Percentiles rank a stretch among this genome's conserved stretches.
Conservation (phyloP, 2,797 vertebrate species). For the Acropternis orthonyx region DNA sequence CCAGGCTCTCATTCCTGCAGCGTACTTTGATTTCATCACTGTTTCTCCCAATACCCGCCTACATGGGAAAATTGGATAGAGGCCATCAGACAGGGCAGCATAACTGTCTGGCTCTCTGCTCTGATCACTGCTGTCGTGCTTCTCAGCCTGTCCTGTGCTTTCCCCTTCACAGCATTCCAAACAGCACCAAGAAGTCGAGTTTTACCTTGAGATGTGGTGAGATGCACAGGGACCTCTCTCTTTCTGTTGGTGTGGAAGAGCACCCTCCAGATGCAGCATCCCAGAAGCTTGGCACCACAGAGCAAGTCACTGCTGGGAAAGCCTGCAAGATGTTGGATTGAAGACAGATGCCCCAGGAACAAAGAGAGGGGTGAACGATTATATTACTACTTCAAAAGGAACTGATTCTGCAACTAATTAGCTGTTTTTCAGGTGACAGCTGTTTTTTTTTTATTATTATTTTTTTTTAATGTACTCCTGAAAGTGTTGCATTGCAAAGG, state of each 20-base stretch:
- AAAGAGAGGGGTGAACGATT: not conserved
- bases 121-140: not conserved
- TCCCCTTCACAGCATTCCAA: not conserved
- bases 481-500: not conserved
- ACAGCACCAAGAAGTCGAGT: not conserved
- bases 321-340: not conserved
- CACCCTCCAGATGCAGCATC: not conserved
- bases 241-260: not conserved
- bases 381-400: not conserved
- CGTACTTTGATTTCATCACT: not conserved
- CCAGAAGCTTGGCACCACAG: not conserved
- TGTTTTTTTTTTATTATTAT: not conserved
- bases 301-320: not conserved
- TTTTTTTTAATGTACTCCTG: not conserved
- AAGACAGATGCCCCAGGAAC: constrained; percentile 11
- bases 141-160: not conserved
- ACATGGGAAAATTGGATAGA: not conserved
- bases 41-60: not conserved
- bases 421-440: not conserved
- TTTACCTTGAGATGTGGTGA: not conserved
- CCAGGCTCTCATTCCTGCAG: not conserved
- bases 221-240: fast-evolving
- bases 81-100: not conserved
- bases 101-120: not conserved
- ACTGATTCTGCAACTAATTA: not conserved